These are phyloP conservation scores for Myotis pilosus DNA, from an alignment of 2,797 vertebrate genomes.

Conservation along the genomic window DNA sequence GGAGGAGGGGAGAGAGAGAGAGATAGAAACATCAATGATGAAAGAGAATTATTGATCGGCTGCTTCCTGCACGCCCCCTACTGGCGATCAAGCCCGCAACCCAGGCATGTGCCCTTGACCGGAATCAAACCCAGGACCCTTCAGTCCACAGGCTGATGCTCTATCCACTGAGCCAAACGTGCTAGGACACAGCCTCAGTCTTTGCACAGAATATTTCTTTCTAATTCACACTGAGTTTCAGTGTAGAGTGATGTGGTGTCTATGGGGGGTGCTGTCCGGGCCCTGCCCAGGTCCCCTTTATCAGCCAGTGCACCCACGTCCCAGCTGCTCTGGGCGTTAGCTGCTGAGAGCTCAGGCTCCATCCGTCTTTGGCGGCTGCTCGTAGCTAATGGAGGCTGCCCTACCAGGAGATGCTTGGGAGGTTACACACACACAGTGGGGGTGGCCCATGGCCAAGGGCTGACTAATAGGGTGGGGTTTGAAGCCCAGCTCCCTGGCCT, in stretches of 20 bases:
- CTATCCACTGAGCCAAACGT: too few relatives aligned
- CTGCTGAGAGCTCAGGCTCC: not conserved
- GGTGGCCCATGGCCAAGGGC: not conserved
- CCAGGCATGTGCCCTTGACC: too few relatives aligned
- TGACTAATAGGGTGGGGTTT: conserved; percentile 31
- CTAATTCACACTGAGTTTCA: not conserved
- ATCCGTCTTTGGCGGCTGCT: not conserved
- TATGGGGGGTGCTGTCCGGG: too few relatives aligned
- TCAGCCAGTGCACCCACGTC: not conserved
- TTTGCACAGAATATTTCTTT: not conserved
- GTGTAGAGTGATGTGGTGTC: not conserved
- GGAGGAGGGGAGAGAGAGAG: too few relatives aligned
- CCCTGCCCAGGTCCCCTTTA: not conserved
- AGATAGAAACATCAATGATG: too few relatives aligned
- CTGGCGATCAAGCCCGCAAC: too few relatives aligned
- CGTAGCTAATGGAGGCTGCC: not conserved
- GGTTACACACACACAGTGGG: not conserved
- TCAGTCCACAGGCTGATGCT: too few relatives aligned
- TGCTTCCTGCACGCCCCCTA: too few relatives aligned
- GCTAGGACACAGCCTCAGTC: too few relatives aligned
- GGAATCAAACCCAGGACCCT: too few relatives aligned
- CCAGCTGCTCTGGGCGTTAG: not conserved
- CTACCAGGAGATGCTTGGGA: conserved; percentile 28
- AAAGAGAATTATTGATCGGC: too few relatives aligned
- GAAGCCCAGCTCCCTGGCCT: not conserved